Evolutionary conservation across 2,888 invertebrate species (phyloP).

Genomic region (Lithophane ornitopus): DNA sequence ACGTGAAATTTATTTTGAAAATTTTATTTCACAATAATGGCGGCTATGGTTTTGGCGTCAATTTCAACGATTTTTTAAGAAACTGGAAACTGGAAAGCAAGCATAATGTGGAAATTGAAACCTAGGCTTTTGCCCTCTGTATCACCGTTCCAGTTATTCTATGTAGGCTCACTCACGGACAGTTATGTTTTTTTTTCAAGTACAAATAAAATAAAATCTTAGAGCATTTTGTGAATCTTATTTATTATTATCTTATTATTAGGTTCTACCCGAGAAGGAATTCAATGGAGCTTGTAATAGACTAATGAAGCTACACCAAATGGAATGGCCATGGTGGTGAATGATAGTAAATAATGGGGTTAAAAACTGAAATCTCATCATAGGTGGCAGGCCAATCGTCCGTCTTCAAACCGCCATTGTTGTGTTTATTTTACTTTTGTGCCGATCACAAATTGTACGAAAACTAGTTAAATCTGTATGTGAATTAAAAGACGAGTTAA

Average conservation of each 20-base stretch:
- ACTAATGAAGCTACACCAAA: not conserved
- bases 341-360: not conserved
- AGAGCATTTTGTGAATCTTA: not conserved
- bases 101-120: not conserved
- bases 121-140: conserved; percentile 38
- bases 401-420: too few relatives aligned
- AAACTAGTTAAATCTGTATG: too few relatives aligned
- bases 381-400: too few relatives aligned
- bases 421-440: too few relatives aligned
- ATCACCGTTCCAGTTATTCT: conserved; percentile 4
- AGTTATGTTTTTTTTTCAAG: not conserved
- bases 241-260: too few relatives aligned
- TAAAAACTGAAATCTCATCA: too few relatives aligned
- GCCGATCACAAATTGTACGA: too few relatives aligned
- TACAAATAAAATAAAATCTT: not conserved
- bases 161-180: not conserved
- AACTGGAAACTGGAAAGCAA: conserved; percentile 1
- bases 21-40: conserved; percentile 85
- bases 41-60: conserved; percentile 81
- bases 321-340: not conserved
- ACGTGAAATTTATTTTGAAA: conserved; percentile 85
- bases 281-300: not conserved
- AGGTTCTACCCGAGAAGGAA: not conserved
- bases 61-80: conserved; percentile 61
- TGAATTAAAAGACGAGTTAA: too few relatives aligned